A percentile compares a stretch with the other conserved stretches of the same genome.
phyloP scores from a whole-genome alignment of 2,113 vertebrate species.

The Rhinoderma darwinii region DNA sequence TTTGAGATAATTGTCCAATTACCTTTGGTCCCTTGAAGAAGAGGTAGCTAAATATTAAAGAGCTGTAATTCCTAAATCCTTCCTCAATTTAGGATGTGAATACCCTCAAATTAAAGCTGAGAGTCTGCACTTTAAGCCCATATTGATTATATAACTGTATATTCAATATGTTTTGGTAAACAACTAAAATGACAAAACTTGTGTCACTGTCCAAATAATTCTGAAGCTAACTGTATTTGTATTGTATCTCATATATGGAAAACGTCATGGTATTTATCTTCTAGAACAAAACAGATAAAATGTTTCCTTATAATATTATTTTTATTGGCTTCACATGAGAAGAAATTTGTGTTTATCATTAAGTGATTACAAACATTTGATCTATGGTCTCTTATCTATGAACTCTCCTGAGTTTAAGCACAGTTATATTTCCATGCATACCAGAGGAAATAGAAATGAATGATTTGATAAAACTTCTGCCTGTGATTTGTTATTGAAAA shows the following conservation, averaged over 20 bases:
- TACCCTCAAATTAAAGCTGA: too few relatives aligned
- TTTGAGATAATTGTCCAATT: too few relatives aligned
- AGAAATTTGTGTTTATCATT: constrained; percentile 1
- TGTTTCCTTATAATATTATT: constrained; percentile 21
- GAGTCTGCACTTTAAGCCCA: too few relatives aligned
- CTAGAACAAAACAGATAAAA: background rate
- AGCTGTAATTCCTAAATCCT: too few relatives aligned
- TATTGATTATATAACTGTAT: too few relatives aligned
- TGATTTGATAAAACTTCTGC: background rate
- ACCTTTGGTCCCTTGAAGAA: too few relatives aligned
- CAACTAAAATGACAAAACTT: too few relatives aligned
- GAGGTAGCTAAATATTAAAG: too few relatives aligned
- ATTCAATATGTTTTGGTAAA: too few relatives aligned
- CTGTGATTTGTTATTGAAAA: background rate
- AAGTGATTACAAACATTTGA: constrained; percentile 33
- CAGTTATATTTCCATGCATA: background rate
- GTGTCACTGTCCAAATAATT: too few relatives aligned
- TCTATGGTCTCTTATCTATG: constrained; percentile 16
- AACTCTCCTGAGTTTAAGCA: constrained; percentile 1
- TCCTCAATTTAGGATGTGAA: too few relatives aligned
- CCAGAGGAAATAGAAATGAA: background rate
- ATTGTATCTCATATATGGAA: background rate
- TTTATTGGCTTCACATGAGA: constrained; percentile 40
- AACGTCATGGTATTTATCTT: background rate
- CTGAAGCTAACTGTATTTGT: too few relatives aligned